These are phyloP conservation scores for Drosophila melanogaster DNA, from an alignment of 1,140 invertebrate species.

Conservation along the genomic window Release_6_plus_ISO1_MT NC_004354.4:2497001-2497500, in stretches of 20 bases:
- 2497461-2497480: constrained; percentile 77
- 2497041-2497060: neutral
- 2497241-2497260: neutral
- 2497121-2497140: neutral
- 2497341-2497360: constrained; percentile 89
- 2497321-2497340: constrained; percentile 74
- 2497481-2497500: constrained; percentile 56
- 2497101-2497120: neutral
- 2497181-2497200: no score
- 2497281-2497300: constrained; percentile 1
- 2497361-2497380: constrained; percentile 88
- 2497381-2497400: constrained; percentile 88
- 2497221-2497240: neutral
- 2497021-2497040: constrained; percentile 10
- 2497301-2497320: constrained; percentile 54
- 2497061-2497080: neutral
- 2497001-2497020: constrained; percentile 8
- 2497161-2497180: no score
- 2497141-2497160: no score
- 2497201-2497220: no score
- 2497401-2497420: constrained; percentile 88
- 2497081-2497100: no score
- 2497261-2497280: neutral
- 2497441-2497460: constrained; percentile 66
- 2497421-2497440: constrained; percentile 86